These are phyloP conservation scores for Ornithoptera alexandrae DNA, from an alignment of 2,888 invertebrate species.

Conservation along the genomic window DNA sequence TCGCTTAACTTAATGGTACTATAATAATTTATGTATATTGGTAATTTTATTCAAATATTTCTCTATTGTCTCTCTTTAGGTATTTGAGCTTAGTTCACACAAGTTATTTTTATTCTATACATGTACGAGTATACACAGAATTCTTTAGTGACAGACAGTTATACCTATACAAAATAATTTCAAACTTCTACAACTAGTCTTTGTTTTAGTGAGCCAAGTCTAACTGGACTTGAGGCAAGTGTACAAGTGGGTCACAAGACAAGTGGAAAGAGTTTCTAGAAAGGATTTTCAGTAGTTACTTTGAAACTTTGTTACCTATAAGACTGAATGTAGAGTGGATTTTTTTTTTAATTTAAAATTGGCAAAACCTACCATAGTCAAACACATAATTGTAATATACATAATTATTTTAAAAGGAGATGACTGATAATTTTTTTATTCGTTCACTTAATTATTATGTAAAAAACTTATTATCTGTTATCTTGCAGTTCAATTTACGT, in stretches of 20 bases:
- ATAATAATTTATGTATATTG: too few relatives aligned
- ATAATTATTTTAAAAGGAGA: too few relatives aligned
- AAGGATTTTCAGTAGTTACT: neutral
- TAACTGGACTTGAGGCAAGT: slow-evolving; percentile 13
- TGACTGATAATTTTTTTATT: too few relatives aligned
- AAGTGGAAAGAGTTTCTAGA: neutral
- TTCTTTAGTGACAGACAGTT: neutral
- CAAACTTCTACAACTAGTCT: neutral
- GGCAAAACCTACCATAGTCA: too few relatives aligned
- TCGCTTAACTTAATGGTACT: too few relatives aligned
- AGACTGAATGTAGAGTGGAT: neutral
- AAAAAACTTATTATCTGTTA: too few relatives aligned
- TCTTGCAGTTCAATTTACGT: too few relatives aligned
- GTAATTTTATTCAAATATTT: too few relatives aligned
- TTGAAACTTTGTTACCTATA: neutral
- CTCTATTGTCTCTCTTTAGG: too few relatives aligned
- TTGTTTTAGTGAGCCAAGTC: slow-evolving; percentile 1
- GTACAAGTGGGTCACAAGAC: slow-evolving; percentile 17
- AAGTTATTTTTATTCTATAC: neutral
- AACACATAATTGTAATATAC: too few relatives aligned
- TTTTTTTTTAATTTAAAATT: neutral
- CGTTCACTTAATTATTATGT: too few relatives aligned
- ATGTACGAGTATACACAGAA: neutral
- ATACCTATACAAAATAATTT: neutral
- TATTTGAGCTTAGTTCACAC: neutral